These are phyloP conservation scores for Darevskia nairensis DNA, from an alignment of 2,797 vertebrate species.

Conservation along the genomic window DNA sequence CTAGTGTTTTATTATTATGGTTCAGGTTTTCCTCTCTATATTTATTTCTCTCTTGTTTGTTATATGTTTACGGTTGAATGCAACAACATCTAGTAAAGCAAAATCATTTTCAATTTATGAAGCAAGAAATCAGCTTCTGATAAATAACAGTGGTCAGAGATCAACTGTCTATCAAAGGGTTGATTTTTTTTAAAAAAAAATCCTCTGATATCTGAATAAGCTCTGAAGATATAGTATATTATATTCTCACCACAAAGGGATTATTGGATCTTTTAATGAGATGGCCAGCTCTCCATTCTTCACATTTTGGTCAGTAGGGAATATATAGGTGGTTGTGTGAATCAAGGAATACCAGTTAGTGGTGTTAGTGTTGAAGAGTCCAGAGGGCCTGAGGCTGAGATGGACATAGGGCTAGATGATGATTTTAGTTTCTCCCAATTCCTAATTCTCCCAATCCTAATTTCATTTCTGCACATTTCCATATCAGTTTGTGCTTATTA, in stretches of 20 bases:
- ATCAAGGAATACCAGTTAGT: background rate
- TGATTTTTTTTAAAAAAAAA: background rate
- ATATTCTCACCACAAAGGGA: background rate
- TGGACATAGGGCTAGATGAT: too few relatives aligned
- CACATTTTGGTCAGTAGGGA: background rate
- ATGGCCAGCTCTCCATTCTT: background rate
- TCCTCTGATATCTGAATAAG: background rate
- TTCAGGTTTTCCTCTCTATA: background rate
- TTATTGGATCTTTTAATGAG: background rate
- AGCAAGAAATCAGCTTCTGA: background rate
- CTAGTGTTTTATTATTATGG: conserved; percentile 4
- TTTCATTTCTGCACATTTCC: too few relatives aligned
- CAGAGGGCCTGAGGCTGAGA: too few relatives aligned
- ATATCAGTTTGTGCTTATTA: too few relatives aligned
- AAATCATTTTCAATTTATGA: conserved; percentile 28
- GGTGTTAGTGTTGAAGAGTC: too few relatives aligned
- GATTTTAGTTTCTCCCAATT: too few relatives aligned
- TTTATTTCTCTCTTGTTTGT: background rate
- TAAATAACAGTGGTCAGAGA: background rate
- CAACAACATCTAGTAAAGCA: background rate
- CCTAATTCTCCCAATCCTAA: too few relatives aligned
- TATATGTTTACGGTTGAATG: background rate
- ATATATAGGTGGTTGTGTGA: background rate
- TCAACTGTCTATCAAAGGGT: background rate
- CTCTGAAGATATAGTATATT: background rate